Base-by-base conservation (phyloP, 2,113 vertebrate genomes). In the Murina feae region DNA sequence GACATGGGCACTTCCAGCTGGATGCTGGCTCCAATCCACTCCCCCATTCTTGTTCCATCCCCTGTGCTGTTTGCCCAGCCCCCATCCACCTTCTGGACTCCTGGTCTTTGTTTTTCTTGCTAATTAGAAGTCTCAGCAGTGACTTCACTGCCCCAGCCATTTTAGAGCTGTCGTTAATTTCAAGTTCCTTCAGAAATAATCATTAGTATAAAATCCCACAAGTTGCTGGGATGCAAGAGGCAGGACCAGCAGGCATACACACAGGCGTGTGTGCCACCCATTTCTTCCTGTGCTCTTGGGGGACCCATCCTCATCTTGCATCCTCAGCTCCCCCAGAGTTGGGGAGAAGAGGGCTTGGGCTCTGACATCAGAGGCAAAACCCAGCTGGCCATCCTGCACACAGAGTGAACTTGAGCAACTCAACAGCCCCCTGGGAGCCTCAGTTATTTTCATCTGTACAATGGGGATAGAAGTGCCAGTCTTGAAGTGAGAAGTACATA, bases 171-270 rank as follows among this genome's bases (percentile, higher is more conserved):
- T 92, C 93, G 92, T 96, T 97, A 95, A 96, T 96, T 97, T 97
- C 95, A 94, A 97, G 94, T 95, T 87, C 85, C 94, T 97, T 97
- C 95, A 96, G 96, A 97, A 96, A 96, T 94, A 71, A 96, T 95
- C 90, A 95, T 95, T 91, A 95, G 90, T 20, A 49, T 94, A 95
- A 97, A 97, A 90, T 25, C 63, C 68, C 63, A 17, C 2, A n/a
- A 85, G 87, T 92, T 92, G 63, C 91, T 71, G 76, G 79, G 85
- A 84, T 55, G 49, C 37, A 18, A 25, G 80, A 1, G 58, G 60
- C 80, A 94, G 83, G 30, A 69, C 42, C 37, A 58, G 83, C 53
- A 72, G 90, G 80, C 17, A 1, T 16, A 28, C 4, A 25, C 63
- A 71, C 76, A 60, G 69, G 32, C 32, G 78, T 37, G 4, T 3